A percentile compares a stretch with the other conserved stretches of the same genome.
These are phyloP conservation scores for Pharmacophagus antenor DNA, from an alignment of 2,888 invertebrate genomes.

Conservation along the genomic window DNA sequence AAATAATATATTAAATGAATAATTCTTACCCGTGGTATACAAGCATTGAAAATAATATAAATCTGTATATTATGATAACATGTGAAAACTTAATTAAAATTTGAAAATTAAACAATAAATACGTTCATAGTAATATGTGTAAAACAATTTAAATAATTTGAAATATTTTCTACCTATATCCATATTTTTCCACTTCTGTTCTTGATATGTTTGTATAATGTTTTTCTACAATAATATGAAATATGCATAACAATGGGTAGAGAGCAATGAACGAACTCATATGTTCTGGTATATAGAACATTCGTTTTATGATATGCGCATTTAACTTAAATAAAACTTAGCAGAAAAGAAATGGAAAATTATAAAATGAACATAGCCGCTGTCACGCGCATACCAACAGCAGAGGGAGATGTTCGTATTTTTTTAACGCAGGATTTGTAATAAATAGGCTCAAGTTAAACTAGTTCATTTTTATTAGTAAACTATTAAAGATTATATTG, in stretches of 20 bases:
- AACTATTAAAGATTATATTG: neutral
- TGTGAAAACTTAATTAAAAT: too few relatives aligned
- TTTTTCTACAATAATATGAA: neutral
- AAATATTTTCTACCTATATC: neutral
- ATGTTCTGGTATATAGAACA: neutral
- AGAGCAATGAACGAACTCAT: neutral
- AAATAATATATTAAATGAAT: too few relatives aligned
- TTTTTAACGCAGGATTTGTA: slow-evolving; percentile 1
- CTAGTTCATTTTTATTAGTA: slow-evolving; percentile 16
- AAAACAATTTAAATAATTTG: neutral
- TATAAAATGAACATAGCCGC: neutral
- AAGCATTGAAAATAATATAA: neutral
- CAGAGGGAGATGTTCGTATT: slow-evolving; percentile 1
- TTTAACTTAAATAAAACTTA: neutral
- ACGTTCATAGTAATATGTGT: neutral
- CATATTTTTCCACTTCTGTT: neutral
- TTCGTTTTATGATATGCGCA: neutral
- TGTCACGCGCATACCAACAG: neutral
- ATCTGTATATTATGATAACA: too few relatives aligned
- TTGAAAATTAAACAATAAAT: too few relatives aligned
- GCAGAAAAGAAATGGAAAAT: slow-evolving; percentile 2
- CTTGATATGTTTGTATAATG: neutral
- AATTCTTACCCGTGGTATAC: too few relatives aligned
- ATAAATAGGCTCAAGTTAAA: slow-evolving; percentile 6
- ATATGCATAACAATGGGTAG: neutral